Evolutionary conservation across 2,797 vertebrate species (phyloP).

Genomic region (Champsocephalus esox): DNA sequence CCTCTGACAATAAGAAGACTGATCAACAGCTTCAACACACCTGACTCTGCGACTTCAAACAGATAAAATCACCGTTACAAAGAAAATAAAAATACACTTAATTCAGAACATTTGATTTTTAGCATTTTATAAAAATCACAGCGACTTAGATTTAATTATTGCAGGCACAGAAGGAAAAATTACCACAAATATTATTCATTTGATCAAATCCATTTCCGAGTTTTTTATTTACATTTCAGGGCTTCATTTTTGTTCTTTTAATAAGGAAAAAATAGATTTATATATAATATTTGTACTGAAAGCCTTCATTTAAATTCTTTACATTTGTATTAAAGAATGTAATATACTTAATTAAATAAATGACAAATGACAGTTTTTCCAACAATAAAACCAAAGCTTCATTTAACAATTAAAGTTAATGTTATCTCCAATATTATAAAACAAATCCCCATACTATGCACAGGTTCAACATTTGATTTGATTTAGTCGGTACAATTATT

Average conservation of each 20-base stretch:
- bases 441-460: neutral
- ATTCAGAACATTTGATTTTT: neutral
- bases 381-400: constrained; percentile 26
- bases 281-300: neutral
- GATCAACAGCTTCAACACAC: constrained; percentile 66
- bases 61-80: constrained; percentile 8
- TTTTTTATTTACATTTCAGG: constrained; percentile 32
- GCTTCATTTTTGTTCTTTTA: neutral
- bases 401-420: neutral
- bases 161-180: constrained; percentile 5
- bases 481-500: neutral
- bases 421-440: neutral
- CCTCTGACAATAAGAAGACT: constrained; percentile 40
- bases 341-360: neutral
- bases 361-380: neutral
- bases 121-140: constrained; percentile 11
- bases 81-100: neutral
- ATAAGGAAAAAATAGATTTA: neutral
- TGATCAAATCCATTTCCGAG: constrained; percentile 1
- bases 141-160: constrained; percentile 16
- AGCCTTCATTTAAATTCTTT: constrained; percentile 1
- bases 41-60: constrained; percentile 8
- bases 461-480: neutral
- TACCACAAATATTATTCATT: constrained; percentile 6
- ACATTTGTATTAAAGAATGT: neutral